Base-by-base conservation (phyloP, 2,113 vertebrate species). In the Etheostoma cragini region DNA sequence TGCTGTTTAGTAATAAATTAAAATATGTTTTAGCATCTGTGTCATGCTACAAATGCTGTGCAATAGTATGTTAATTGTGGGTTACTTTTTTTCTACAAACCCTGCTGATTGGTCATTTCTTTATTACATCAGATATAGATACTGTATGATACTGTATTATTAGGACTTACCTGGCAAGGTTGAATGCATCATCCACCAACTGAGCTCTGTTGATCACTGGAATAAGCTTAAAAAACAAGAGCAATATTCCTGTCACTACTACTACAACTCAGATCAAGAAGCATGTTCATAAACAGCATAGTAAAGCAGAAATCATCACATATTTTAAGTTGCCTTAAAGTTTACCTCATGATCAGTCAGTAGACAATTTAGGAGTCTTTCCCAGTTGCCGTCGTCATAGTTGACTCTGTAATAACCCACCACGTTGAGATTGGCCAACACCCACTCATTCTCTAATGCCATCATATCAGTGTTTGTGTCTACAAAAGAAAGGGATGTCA, bases 361-460 rank as follows among this genome's bases (percentile, higher is more conserved):
- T 64, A 99, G 94, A 88, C 82, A 83, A 0, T 0, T 0, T 1
- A 97, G 83, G 49, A 99, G 94, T 67, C 19, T 93, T 0, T 85
- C 3, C 98, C 98, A 99, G 94, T 99, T 99, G 1, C 0, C 26
- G 0, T 17, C 2, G n/a, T 99, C 95, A 0, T 99, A 99, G 90
- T 98, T 98, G 85, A 99, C 98, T 19, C 94, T 94, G 94, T 96
- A 99, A 74, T 97, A 99, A 38, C 97, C 98, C 0, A 87, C 91
- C 62, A 97, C 95, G 0, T 97, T 5, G 5, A 95, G 6, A 83
- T 99, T 98, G 80, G 95, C 93, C 76, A 99, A 82, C 4, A 99
- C 74, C 98, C 97, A 99, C 0, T 92, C 82, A 0, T 0, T 0
- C 0, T 0, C 1, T 0, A 72, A 19, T 0, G 13, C 5, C 45